Base-by-base conservation (phyloP, 2,113 vertebrate genomes). In the Corythornis vintsioides region DNA sequence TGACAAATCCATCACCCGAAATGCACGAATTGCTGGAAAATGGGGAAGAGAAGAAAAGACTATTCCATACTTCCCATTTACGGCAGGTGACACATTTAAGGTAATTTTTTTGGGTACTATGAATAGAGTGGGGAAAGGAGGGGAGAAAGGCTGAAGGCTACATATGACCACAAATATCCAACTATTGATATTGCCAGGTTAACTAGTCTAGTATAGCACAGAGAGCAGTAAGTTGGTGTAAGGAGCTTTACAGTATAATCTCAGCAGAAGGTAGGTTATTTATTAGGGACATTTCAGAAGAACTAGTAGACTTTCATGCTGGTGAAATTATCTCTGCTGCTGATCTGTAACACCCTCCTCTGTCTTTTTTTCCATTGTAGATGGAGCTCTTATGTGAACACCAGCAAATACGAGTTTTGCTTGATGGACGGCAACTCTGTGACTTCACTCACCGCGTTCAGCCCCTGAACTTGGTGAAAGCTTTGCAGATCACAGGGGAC, bases 351-450 rank as follows among this genome's bases (percentile, higher is more conserved):
- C 13, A 63, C 15, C 40, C 21, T 48, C 25, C 25, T 50, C 24
- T 77, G 20, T 78, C 81, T 5, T 87, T 87, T 87, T 93, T 93
- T 74, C 42, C 53, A 21, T 92, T 65, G 50, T 73, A 99, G 98
- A 99, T 99, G 98, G 98, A 99, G 94, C 97, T 99, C 5, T 97
- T 99, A 6, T 99, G 98, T 92, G 98, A 99, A 89, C 98, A 99
- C 94, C 98, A 99, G 97, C 98, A 99, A 95, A 99, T 99, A 86
- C 98, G 98, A 48, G 97, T 99, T 86, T 69, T 99, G 94, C 97
- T 99, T 71, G 98, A 99, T 50, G 98, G 98, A 24, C 98, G 98
- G 92, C 98, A 98, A 57, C 97, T 99, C 80, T 99, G 98, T 78
- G 98, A 98, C 85, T 99, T 98, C 95, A 94, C 95, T 75, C 98